phyloP scores from a whole-genome alignment of 2,797 vertebrate species.

The Sebastes kiyomatsui region DNA sequence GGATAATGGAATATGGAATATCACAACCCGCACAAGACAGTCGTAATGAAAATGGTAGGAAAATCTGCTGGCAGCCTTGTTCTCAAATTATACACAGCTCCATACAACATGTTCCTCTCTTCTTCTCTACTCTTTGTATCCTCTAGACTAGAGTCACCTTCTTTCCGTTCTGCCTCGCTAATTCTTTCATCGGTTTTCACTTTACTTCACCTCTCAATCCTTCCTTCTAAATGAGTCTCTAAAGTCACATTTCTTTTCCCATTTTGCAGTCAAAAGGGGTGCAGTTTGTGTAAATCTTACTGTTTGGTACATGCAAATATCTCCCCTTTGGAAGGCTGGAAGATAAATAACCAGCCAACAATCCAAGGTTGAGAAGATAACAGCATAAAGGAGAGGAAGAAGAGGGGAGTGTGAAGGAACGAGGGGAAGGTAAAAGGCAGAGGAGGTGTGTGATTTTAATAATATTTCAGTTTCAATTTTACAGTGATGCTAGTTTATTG shows the following conservation, averaged over 20 bases:
- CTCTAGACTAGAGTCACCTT: conserved; percentile 9
- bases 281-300: not conserved
- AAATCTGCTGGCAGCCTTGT: conserved; percentile 35
- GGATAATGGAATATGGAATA: conserved; percentile 68
- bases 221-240: not conserved
- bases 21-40: conserved; percentile 35
- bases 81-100: conserved; percentile 15
- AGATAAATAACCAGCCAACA: conserved; percentile 9
- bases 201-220: not conserved
- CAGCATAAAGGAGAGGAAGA: not conserved
- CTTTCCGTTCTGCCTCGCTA: not conserved
- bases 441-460: not conserved
- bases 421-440: not conserved
- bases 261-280: not conserved
- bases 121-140: conserved; percentile 1
- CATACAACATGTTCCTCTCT: not conserved
- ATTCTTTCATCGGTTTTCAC: conserved; percentile 4
- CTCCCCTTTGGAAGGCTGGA: not conserved
- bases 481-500: not conserved
- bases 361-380: conserved; percentile 56
- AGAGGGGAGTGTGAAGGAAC: not conserved
- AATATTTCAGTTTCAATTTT: not conserved
- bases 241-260: not conserved
- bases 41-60: conserved; percentile 34
- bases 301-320: conserved; percentile 7